Conservation (phyloP, 2,797 vertebrate species). For the Percopsis omiscomaycus region DNA sequence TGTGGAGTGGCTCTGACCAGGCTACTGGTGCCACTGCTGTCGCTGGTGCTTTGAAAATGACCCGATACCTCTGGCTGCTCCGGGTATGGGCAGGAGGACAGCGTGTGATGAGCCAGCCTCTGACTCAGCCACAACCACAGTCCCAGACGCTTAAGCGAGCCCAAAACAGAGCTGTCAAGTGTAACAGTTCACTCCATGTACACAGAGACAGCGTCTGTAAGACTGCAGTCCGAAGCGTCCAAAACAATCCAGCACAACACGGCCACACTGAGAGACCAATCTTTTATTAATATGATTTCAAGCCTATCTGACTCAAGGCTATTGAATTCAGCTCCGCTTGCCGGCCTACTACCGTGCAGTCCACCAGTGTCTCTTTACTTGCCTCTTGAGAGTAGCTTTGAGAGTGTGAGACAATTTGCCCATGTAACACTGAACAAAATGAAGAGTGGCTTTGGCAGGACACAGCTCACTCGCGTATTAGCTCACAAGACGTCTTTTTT, state of each 20-base stretch:
- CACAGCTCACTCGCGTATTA: constrained; percentile 5
- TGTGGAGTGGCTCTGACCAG: constrained; percentile 43
- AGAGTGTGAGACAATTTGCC: constrained; percentile 21
- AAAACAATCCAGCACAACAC: constrained; percentile 13
- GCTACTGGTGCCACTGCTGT: constrained; percentile 28
- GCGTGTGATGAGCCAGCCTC: constrained; percentile 52
- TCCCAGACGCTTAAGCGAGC: constrained; percentile 40
- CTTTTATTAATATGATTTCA: constrained; percentile 14
- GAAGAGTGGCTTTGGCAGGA: constrained; percentile 21
- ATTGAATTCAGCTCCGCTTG: constrained; percentile 38
- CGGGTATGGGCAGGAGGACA: constrained; percentile 47
- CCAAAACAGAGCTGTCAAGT: constrained; percentile 63
- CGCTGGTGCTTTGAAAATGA: constrained; percentile 44
- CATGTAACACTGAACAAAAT: constrained; percentile 15
- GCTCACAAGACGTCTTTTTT: constrained; percentile 5
- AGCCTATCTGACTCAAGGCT: constrained; percentile 15
- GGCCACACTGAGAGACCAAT: constrained; percentile 1
- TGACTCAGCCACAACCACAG: constrained; percentile 65
- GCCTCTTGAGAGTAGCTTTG: constrained; percentile 23
- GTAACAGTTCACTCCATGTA: constrained; percentile 19
- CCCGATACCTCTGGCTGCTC: constrained; percentile 44
- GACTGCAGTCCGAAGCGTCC: constrained; percentile 6
- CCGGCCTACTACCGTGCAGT: constrained; percentile 18
- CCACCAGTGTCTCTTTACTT: constrained; percentile 42
- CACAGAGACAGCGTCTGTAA: constrained; percentile 11